Conservation (phyloP, 2,797 vertebrate species). For the Harpagifer antarcticus region DNA sequence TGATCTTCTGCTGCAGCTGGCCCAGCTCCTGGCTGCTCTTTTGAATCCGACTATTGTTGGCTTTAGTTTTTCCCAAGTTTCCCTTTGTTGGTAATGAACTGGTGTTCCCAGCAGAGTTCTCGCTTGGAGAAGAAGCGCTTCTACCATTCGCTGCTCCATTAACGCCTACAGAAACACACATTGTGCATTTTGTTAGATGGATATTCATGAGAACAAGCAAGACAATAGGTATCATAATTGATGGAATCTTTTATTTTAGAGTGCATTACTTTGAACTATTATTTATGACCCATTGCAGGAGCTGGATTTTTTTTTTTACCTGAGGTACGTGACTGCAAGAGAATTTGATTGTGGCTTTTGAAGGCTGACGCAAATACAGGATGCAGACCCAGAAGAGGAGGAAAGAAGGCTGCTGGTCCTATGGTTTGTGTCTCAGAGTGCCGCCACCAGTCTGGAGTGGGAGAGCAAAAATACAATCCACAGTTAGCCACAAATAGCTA, state of each 20-base stretch:
- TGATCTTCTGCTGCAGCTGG: constrained; percentile 80
- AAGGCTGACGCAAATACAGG: constrained; percentile 88
- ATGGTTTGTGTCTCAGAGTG: constrained; percentile 84
- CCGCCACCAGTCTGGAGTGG: constrained; percentile 92
- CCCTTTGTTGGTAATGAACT: constrained; percentile 76
- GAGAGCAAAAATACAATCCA: constrained; percentile 42
- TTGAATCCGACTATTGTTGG: constrained; percentile 72
- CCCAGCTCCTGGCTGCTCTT: constrained; percentile 82
- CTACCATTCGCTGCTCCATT: constrained; percentile 90
- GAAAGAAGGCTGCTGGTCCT: constrained; percentile 88
- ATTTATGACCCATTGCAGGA: not conserved
- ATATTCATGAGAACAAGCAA: constrained; percentile 19
- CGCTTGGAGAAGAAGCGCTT: constrained; percentile 80
- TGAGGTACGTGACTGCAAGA: constrained; percentile 85
- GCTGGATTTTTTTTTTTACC: constrained; percentile 80
- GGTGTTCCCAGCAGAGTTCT: constrained; percentile 81
- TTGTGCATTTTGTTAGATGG: constrained; percentile 39
- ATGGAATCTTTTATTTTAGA: not conserved
- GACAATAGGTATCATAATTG: not conserved
- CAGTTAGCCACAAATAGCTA: constrained; percentile 17
- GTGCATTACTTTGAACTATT: not conserved
- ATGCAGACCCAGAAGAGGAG: constrained; percentile 90
- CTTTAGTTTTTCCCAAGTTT: constrained; percentile 81
- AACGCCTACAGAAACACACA: constrained; percentile 80
- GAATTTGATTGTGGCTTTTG: constrained; percentile 85